Conservation (phyloP, 2,797 vertebrate species). For the Phalanger gymnotis region DNA sequence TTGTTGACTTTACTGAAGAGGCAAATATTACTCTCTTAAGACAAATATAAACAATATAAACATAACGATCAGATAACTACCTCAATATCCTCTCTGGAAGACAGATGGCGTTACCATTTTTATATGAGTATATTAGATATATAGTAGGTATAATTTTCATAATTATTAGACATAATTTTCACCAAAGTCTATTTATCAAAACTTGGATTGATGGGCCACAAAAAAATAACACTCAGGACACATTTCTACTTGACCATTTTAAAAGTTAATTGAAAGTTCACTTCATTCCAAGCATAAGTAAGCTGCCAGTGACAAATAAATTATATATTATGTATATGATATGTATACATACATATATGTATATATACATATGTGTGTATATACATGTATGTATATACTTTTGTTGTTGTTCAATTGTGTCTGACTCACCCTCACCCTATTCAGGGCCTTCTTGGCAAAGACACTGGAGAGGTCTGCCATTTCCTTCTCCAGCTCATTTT, state of each 20-base stretch:
- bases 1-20: conserved; percentile 82
- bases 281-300: conserved; percentile 43
- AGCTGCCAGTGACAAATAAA: background rate
- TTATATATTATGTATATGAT: too few relatives aligned
- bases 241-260: conserved; percentile 23
- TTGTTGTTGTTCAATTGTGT: too few relatives aligned
- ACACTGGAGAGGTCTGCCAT: too few relatives aligned
- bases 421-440: too few relatives aligned
- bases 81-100: conserved; percentile 68
- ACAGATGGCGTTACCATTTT: conserved; percentile 68
- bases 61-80: conserved; percentile 80
- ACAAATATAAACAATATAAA: conserved; percentile 84
- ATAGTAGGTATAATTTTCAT: conserved; percentile 69
- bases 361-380: background rate
- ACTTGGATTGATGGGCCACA: conserved; percentile 56
- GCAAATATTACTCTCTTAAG: conserved; percentile 83
- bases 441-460: too few relatives aligned
- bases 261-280: background rate
- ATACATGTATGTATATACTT: too few relatives aligned
- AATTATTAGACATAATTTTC: conserved; percentile 22
- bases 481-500: too few relatives aligned
- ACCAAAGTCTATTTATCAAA: conserved; percentile 30
- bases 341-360: background rate
- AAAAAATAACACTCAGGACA: conserved; percentile 62
- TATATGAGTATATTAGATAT: conserved; percentile 59